Base-by-base conservation (phyloP, 1,140 invertebrate species). In the Drosophila tsacasi region DNA sequence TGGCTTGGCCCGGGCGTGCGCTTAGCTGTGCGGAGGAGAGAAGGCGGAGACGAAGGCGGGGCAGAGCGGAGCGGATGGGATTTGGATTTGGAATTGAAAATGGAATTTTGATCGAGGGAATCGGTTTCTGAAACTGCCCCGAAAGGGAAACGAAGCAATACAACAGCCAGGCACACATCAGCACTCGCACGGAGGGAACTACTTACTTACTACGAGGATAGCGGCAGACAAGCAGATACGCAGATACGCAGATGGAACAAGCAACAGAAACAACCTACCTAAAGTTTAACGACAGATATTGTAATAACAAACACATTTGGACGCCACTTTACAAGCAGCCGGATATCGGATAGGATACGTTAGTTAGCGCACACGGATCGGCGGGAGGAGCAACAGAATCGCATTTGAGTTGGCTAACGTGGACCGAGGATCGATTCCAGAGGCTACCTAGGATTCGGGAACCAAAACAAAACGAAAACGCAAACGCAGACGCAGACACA, bases 191-290 rank as follows among this genome's bases (percentile, higher is more conserved):
- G 78, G 52, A 32, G 66, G 66, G 52, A 69, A 83, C 58, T 66
- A 59, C 42, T 46, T 68, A 71, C 67, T 69, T 71, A 71, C 32
- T 23, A 32, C 27, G 27, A 46, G 58, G 32, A 60, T 39, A 74
- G 44, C 46, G 9, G 49, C 49, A 15, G 23, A 46, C 25, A 68
- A 15, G 63, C 50, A 19, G 25, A 37, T 57, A n/a, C n/a, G n/a
- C n/a, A n/a, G 23, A 46, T 32, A 68, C n/a, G 63, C 50, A 19
- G 25, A 37, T 57, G 75, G 42, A 79, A 78, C 74, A 62, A 64
- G 59, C 40, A 79, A 72, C 76, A 78, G 73, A 81, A 83, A 77
- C 58, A 87, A 83, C 84, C 84, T 87, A 87, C 84, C 84, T 89
- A 87, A 87, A 89, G 81, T 89, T 89, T 78, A 73, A 78, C 21